Evolutionary conservation across 2,113 vertebrate species (phyloP), one percentile per base, ranked within the genome.

Genomic region (Coryphaenoides rupestris): DNA sequence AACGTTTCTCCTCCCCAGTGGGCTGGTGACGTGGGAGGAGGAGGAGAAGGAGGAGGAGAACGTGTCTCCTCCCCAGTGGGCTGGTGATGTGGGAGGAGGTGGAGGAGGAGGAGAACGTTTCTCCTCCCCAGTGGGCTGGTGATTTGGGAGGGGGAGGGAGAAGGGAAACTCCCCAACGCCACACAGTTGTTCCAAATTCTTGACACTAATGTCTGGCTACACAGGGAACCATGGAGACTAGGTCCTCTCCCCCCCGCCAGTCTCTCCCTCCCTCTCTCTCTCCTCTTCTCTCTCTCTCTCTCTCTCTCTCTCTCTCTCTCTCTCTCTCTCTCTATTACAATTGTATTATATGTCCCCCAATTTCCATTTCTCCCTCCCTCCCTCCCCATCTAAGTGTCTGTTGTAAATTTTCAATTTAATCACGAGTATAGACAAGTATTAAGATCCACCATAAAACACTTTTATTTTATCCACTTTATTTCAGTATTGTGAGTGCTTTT

Each of bases 41-140:
- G n/a, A n/a, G n/a, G n/a, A n/a, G n/a, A n/a, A n/a, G n/a, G n/a
- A n/a, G n/a, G n/a, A n/a, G n/a, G n/a, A n/a, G n/a, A n/a, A n/a
- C n/a, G n/a, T n/a, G n/a, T n/a, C n/a, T n/a, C n/a, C n/a, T n/a
- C n/a, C n/a, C n/a, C n/a, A n/a, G n/a, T n/a, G n/a, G n/a, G n/a
- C n/a, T 1, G 63, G 47, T 77, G 64, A 70, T 75, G 65, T 58
- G 75, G 46, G 15, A 47, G 15, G 46, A 14, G 46, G 15, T 3
- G 46, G 47, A 50, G 47, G 47, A 50, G 47, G 47, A 17, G 14
- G 47, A 50, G 14, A 17, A n/a, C 16, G 47, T 50, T 12, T 47
- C n/a, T 50, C 33, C 33, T 50, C 47, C 47, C n/a, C n/a, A 17
- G 47, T 50, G 17, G 15, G 47, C 47, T 50, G 47, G n/a, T n/a